Evolutionary conservation across 2,113 vertebrate species (phyloP).

Genomic region (Larimichthys polyactis): DNA sequence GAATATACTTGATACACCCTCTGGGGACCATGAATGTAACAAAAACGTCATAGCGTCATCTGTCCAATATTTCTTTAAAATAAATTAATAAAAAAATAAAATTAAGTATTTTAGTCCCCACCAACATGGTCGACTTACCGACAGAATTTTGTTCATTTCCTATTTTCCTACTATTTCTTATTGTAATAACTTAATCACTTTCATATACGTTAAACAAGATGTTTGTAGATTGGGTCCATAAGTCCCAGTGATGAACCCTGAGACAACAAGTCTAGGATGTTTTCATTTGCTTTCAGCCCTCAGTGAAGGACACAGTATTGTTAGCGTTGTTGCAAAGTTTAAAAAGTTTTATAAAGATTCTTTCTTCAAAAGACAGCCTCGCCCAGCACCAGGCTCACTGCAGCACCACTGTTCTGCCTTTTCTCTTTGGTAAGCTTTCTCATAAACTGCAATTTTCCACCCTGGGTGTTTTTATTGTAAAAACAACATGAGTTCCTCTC

Average conservation of each 20-base stretch:
- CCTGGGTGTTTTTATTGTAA: conserved; percentile 33
- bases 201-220: neutral
- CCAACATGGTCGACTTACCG: neutral
- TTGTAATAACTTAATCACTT: neutral
- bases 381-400: neutral
- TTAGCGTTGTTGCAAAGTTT: neutral
- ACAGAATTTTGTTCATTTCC: neutral
- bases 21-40: neutral
- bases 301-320: neutral
- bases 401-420: neutral
- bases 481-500: conserved; percentile 30
- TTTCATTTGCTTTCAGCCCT: neutral
- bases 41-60: neutral
- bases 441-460: conserved; percentile 47
- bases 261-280: neutral
- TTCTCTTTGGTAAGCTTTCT: conserved; percentile 19
- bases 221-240: neutral
- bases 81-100: neutral
- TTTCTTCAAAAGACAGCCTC: neutral
- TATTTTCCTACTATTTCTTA: neutral
- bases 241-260: neutral
- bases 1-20: neutral
- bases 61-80: neutral
- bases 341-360: neutral
- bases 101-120: neutral